Base-by-base conservation (phyloP, 2,797 vertebrate species). In the Notoglanidium macrostoma region DNA sequence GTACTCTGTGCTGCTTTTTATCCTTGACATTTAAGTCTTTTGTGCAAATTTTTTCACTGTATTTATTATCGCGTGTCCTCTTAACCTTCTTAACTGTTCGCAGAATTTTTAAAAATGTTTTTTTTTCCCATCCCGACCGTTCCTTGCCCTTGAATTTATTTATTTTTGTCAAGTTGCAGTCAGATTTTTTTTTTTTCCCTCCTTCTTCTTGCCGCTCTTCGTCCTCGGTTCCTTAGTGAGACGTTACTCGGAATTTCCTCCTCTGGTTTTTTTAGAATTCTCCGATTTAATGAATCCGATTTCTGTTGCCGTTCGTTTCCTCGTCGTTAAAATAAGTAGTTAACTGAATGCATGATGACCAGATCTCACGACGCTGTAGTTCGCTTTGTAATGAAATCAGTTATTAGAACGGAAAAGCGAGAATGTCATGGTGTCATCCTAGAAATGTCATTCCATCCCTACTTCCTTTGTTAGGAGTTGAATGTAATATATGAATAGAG, bases 11-110 rank as follows among this genome's bases (percentile, higher is more conserved):
- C 40, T 11, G 3, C 7, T 84, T 86, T 65, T 76, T 78, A 63
- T 61, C 70, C 55, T 83, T 78, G 83, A 85, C 84, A 59, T 67
- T 65, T 81, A 14, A 29, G 57, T 21, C 7, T 74, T 74, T 74
- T 74, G 72, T 74, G 9, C 6, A 49, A 49, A 49, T 70, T 40
- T 32, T 15, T 51, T 49, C 26, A 46, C 40, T 46, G 19, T 49
- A 74, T 74, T n/a, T 29, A 76, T 78, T 35, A 57, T 57, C 51
- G 29, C 35, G 51, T 35, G 1, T 32, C n/a, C 17, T 35, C 51
- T 35, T 57, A 55, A 35, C 29, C 17, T 32, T 57, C 29, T 78
- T 54, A 17, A 21, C n/a, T 77, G 8, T 77, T 32, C 17, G 23
- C 26, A 51, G 12, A 12, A 61, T 23, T 70, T 65, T 29, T 11